Conservation (phyloP, 1,140 invertebrate species). For the Nasonia vitripennis region DNA sequence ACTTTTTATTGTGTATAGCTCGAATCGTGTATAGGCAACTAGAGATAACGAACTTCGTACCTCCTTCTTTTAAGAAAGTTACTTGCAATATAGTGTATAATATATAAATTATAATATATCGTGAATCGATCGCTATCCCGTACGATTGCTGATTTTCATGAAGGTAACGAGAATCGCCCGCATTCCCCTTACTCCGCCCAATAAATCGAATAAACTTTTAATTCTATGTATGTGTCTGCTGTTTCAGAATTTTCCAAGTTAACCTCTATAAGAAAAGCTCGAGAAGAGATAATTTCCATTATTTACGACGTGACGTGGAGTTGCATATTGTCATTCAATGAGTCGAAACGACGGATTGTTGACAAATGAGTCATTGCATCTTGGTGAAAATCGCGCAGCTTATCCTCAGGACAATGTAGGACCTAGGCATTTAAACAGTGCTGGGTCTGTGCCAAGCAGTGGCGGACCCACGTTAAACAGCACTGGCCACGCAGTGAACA, state of each 20-base stretch:
- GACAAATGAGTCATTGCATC: conserved; percentile 38
- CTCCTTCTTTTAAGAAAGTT: conserved; percentile 22
- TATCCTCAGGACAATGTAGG: conserved; percentile 15
- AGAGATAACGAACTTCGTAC: conserved; percentile 8
- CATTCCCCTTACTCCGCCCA: no score
- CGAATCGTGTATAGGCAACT: background rate
- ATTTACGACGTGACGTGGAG: conserved; percentile 21
- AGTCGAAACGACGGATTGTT: conserved; percentile 29
- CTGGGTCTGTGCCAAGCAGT: conserved; percentile 6
- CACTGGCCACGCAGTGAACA: background rate
- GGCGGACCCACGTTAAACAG: no score
- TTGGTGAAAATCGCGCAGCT: conserved; percentile 10
- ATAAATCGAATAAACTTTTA: background rate
- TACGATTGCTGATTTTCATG: conserved; percentile 30
- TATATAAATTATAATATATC: conserved; percentile 34
- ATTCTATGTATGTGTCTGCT: conserved; percentile 8
- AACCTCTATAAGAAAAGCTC: conserved; percentile 14
- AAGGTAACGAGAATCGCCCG: conserved; percentile 12
- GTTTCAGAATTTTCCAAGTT: conserved; percentile 40
- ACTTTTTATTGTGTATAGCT: background rate
- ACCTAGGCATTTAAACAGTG: background rate
- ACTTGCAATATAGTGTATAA: conserved; percentile 31
- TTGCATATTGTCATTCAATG: conserved; percentile 30
- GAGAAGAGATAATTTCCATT: conserved; percentile 7
- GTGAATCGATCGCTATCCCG: background rate